Percentiles rank a stretch among this genome's conserved stretches.
Evolutionary conservation across 1,140 invertebrate species (phyloP).

Genomic region (Drosophila varians): DNA sequence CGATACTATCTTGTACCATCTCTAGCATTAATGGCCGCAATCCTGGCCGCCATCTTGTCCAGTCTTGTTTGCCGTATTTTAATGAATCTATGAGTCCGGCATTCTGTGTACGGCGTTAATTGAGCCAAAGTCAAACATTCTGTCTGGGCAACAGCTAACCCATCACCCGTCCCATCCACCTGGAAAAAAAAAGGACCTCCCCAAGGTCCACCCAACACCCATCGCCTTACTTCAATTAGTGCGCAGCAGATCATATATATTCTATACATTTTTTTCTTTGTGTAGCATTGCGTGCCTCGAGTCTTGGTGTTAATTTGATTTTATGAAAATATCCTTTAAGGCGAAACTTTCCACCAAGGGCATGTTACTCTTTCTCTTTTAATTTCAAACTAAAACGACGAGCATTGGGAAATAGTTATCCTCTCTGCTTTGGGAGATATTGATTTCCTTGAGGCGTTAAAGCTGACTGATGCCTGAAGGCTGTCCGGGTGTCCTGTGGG

Average conservation of each 20-base stretch:
- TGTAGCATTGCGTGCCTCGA: constrained; percentile 23
- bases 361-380: not conserved
- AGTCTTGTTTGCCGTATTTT: constrained; percentile 45
- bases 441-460: constrained; percentile 32
- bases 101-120: constrained; percentile 45
- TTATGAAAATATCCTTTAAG: constrained; percentile 44
- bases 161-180: constrained; percentile 15
- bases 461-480: constrained; percentile 26
- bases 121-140: constrained; percentile 52
- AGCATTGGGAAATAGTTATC: not conserved
- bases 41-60: constrained; percentile 26
- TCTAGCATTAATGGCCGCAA: not conserved
- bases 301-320: constrained; percentile 59
- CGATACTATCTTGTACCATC: not conserved
- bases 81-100: constrained; percentile 49
- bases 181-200: not conserved
- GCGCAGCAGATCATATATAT: not conserved
- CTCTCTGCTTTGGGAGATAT: constrained; percentile 4
- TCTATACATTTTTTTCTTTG: not conserved
- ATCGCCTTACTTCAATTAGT: constrained; percentile 29
- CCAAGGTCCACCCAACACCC: not conserved
- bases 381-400: not conserved
- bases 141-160: constrained; percentile 29
- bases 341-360: not conserved
- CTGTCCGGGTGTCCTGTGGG: constrained; percentile 4